Base-by-base conservation (phyloP, 1,140 invertebrate genomes). In the Spodoptera frugiperda region DNA sequence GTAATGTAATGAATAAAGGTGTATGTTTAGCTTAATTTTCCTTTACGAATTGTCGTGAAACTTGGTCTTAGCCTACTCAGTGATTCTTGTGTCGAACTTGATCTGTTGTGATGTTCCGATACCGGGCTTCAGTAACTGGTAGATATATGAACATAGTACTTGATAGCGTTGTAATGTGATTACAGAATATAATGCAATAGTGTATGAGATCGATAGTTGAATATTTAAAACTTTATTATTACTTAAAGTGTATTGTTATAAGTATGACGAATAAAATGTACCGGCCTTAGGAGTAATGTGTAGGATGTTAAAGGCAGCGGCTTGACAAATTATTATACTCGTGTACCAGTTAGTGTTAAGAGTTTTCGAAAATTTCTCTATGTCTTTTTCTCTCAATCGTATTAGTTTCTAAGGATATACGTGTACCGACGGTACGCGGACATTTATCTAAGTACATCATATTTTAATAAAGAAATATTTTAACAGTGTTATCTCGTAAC, bases 241-340 rank as follows among this genome's bases (percentile, higher is more conserved):
- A 89, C 87, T 89, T 88, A 89, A 91, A 91, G 86, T 91, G 88
- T 90, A 87, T 91, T 88, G 83, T 89, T 90, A 83, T 92, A 91
- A 90, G 86, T 84, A 86, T 81, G 84, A 82, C 57, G 84, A 86
- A 84, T 87, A 83, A 84, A 79, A 84, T 90, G 87, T 93, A 90
- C 91, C 91, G 91, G 91, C 91, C 91, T 92, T 93, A 93, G 91
- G 82, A 86, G 85, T 92, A 90, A 91, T 85, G 84, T 84, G 84
- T 88, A 91, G 84, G 82, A 82, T 88, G 87, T 88, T 88, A 88
- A 85, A 83, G 82, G 85, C 79, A 85, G 82, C 57, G 87, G 89
- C 90, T 91, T 91, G 82, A 85, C 77, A 83, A 82, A 86, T 85
- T 82, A 84, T 84, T 83, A 83, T 82, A 85, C 82, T 83, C 80